Conservation (phyloP, 2,888 invertebrate species). For the Calameuta pallipes region DNA sequence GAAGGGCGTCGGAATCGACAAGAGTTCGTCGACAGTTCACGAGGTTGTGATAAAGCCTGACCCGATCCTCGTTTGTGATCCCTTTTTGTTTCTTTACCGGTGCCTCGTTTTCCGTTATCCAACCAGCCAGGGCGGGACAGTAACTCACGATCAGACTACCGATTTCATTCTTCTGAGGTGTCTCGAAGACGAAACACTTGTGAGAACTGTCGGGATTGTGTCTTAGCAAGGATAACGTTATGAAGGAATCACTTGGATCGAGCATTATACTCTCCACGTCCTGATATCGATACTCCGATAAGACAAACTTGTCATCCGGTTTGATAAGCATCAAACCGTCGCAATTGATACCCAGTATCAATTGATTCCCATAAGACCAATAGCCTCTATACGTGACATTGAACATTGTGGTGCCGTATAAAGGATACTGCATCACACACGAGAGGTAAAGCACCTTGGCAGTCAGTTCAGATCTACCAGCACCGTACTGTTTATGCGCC, state of each 20-base stretch:
- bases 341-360: slow-evolving; percentile 86
- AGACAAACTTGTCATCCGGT: slow-evolving; percentile 90
- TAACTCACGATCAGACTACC: slow-evolving; percentile 93
- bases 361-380: slow-evolving; percentile 84
- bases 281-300: slow-evolving; percentile 90
- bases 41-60: slow-evolving; percentile 88
- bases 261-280: slow-evolving; percentile 92
- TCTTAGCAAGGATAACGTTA: slow-evolving; percentile 88
- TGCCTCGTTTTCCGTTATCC: slow-evolving; percentile 81
- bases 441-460: slow-evolving; percentile 94
- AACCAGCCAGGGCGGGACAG: slow-evolving; percentile 85
- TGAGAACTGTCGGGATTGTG: slow-evolving; percentile 75
- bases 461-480: slow-evolving; percentile 90
- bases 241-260: slow-evolving; percentile 92
- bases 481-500: slow-evolving; percentile 90
- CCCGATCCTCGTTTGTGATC: slow-evolving; percentile 89
- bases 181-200: slow-evolving; percentile 94
- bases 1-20: slow-evolving; percentile 84
- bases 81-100: slow-evolving; percentile 73
- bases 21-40: slow-evolving; percentile 84
- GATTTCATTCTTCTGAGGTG: slow-evolving; percentile 89
- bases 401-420: slow-evolving; percentile 88
- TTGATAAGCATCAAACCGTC: slow-evolving; percentile 93
- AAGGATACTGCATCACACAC: slow-evolving; percentile 96
- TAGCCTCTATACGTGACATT: slow-evolving; percentile 93